Conservation (phyloP, 2,113 vertebrate genomes). For the Catharus fuscescens region DNA sequence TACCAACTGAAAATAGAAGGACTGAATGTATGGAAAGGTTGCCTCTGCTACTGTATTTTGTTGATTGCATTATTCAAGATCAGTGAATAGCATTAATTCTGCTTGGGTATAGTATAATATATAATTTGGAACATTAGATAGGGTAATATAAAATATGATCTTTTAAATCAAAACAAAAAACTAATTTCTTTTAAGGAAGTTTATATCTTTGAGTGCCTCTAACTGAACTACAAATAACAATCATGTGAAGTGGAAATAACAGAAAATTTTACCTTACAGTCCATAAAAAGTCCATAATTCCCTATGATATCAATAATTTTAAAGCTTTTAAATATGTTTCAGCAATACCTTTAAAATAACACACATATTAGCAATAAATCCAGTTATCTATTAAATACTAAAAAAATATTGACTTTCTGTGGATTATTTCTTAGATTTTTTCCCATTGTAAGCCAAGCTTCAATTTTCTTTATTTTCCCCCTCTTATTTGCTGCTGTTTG, state of each 20-base stretch:
- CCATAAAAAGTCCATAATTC: neutral
- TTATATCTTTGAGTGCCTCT: rapidly evolving
- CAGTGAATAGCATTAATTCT: neutral
- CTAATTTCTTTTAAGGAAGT: neutral
- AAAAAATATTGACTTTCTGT: neutral
- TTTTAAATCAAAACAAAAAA: neutral
- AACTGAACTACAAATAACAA: neutral
- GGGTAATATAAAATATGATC: too few species aligned
- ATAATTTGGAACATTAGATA: too few species aligned
- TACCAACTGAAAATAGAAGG: neutral
- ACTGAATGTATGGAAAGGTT: neutral
- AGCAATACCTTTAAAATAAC: neutral
- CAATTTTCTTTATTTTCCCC: too few species aligned
- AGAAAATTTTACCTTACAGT: neutral
- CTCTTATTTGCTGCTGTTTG: neutral
- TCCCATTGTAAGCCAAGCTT: neutral
- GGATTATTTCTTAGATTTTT: neutral
- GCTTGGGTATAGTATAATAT: too few species aligned
- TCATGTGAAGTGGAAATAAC: neutral
- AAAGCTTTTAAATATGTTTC: neutral
- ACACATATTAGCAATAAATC: neutral
- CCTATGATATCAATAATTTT: neutral
- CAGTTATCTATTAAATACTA: neutral
- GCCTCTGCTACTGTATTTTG: neutral
- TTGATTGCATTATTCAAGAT: neutral